Base-by-base conservation (phyloP, 2,888 invertebrate genomes). In the Synergus gifuensis region DNA sequence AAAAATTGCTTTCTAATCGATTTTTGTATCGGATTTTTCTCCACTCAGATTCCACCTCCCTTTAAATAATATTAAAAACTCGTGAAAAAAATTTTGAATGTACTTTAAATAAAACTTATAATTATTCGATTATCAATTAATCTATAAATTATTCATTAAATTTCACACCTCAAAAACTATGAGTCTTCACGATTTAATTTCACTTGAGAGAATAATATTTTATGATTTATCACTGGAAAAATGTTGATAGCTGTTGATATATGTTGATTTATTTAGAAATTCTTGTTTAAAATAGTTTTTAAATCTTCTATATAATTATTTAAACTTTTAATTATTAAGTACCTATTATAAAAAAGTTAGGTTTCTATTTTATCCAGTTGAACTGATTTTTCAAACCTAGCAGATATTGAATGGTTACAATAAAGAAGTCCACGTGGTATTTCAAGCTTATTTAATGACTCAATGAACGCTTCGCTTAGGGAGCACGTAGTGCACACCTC, bases 401-500 rank as follows among this genome's bases (percentile, higher is more conserved):
- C 5, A 36, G 36, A 36, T 36, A 7, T n/a, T 8, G 54, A 54
- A 54, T 54, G 3, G n/a, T 18, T 54, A n/a, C 54, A 54, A 58
- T 58, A 11, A 58, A 16, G n/a, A 58, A 11, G 2, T 58, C 18
- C 9, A 58, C 16, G 18, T 58, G 58, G 58, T 8, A 9, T 9
- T 58, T 2, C 9, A 58, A 9, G 58, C 58, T 18, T 58, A n/a
- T 58, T n/a, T 58, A 58, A 18, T 58, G 58, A 18, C 18, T 11
- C 8, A 58, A 58, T 58, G 58, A 81, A 81, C 79, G 76, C 77
- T 79, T 79, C 83, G 62, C 81, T 83, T 79, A 76, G 69, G 62
- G 28, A 78, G 78, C 83, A 83, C 83, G 83, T 83, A 81, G 77
- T 46, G 77, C 76, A 78, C 81, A 83, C 78, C 81, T 83, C 83